These are phyloP conservation scores for Mugil cephalus DNA, from an alignment of 2,113 vertebrate genomes.

Conservation along the genomic window DNA sequence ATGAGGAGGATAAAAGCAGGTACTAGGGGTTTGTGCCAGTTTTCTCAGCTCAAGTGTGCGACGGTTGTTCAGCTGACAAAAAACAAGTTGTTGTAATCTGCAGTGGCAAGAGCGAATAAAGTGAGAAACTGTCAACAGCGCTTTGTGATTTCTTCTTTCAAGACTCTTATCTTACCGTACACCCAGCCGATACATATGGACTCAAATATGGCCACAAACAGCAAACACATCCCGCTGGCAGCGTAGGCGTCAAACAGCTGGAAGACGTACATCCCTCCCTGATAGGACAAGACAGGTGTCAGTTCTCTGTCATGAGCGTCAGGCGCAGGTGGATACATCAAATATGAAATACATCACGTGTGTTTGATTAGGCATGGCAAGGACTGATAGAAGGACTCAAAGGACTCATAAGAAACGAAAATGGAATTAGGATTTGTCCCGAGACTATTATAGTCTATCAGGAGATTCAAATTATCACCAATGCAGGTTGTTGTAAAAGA, in stretches of 20 bases:
- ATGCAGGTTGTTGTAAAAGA: not conserved
- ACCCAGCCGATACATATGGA: slow-evolving; percentile 98
- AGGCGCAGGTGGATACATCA: slow-evolving; percentile 15
- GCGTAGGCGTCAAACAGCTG: slow-evolving; percentile 98
- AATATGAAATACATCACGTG: not conserved
- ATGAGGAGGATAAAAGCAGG: not conserved
- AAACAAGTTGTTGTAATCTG: not conserved
- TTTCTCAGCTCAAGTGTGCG: slow-evolving; percentile 20
- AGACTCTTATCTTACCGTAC: slow-evolving; percentile 88
- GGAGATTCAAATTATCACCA: not conserved
- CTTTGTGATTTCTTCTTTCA: not conserved
- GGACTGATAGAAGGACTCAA: not conserved
- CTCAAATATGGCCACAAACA: slow-evolving; percentile 98
- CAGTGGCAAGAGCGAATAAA: not conserved
- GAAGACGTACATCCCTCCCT: slow-evolving; percentile 99
- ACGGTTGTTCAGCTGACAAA: not conserved
- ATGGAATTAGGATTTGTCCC: not conserved
- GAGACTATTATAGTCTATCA: not conserved
- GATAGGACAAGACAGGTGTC: slow-evolving; percentile 40
- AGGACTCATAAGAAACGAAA: not conserved
- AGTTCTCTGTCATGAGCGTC: slow-evolving; percentile 27
- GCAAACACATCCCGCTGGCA: slow-evolving; percentile 97
- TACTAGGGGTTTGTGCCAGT: not conserved
- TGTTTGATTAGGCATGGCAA: slow-evolving; percentile 10
- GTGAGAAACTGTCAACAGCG: not conserved